Percentiles rank a stretch among this genome's conserved stretches.
phyloP scores from a whole-genome alignment of 1,140 invertebrate genomes.

The Archegozetes longisetosus region DNA sequence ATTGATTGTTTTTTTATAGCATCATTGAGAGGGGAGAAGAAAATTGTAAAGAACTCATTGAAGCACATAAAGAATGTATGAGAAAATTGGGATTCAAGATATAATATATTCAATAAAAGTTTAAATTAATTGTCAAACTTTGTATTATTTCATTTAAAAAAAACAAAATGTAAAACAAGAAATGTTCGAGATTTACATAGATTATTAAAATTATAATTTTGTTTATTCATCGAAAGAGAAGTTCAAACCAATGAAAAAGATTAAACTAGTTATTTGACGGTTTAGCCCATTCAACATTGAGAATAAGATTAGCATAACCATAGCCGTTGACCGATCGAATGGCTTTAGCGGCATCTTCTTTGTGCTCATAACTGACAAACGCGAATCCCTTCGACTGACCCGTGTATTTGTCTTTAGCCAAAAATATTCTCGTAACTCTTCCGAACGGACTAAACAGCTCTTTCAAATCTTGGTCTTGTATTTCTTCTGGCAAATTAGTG shows the following conservation, averaged over 20 bases:
- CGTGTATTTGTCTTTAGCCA: slow-evolving; percentile 57
- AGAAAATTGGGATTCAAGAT: slow-evolving; percentile 86
- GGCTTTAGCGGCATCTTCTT: slow-evolving; percentile 75
- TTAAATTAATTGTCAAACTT: too few relatives aligned
- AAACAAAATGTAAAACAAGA: too few relatives aligned
- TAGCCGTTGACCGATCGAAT: slow-evolving; percentile 78
- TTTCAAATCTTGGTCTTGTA: slow-evolving; percentile 82
- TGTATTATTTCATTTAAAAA: too few relatives aligned
- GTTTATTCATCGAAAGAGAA: too few relatives aligned
- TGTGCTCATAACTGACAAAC: slow-evolving; percentile 83
- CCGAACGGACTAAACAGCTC: slow-evolving; percentile 51
- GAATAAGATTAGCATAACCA: slow-evolving; percentile 94
- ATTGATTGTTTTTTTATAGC: slow-evolving; percentile 41
- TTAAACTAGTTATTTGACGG: slow-evolving; percentile 12
- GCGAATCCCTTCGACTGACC: slow-evolving; percentile 50
- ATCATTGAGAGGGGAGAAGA: slow-evolving; percentile 86
- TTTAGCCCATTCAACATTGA: slow-evolving; percentile 98
- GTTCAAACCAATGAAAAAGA: not conserved
- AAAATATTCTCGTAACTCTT: slow-evolving; percentile 18
- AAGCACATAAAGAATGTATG: slow-evolving; percentile 95
- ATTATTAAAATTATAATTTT: too few relatives aligned
- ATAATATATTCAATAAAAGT: slow-evolving; percentile 31
- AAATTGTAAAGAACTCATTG: slow-evolving; percentile 71
- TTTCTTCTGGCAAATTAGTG: slow-evolving; percentile 92
- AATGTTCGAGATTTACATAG: too few relatives aligned